Evolutionary conservation across 2,797 vertebrate species (phyloP), one percentile per base, ranked within the genome.

Genomic region (Amblyraja radiata): DNA sequence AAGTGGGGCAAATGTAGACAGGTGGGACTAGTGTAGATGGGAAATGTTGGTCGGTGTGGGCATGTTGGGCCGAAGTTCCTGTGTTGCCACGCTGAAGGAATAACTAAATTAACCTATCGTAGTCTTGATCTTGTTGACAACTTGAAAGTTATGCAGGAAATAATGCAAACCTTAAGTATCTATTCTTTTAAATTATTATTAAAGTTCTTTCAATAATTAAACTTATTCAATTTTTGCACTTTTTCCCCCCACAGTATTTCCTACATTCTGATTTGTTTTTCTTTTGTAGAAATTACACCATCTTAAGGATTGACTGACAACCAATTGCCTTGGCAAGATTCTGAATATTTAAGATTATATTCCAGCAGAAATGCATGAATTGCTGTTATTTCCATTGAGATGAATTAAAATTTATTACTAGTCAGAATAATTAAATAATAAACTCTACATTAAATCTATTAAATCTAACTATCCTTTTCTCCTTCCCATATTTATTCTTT

Each of bases 191-290:
- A n/a, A n/a, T n/a, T n/a, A n/a, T n/a, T n/a, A n/a, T n/a, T n/a
- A n/a, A n/a, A n/a, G n/a, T n/a, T n/a, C n/a, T n/a, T n/a, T n/a
- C n/a, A n/a, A n/a, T n/a, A n/a, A n/a, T n/a, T n/a, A n/a, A n/a
- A n/a, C n/a, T n/a, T n/a, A n/a, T 54, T 23, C 2, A 36, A 79
- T 18, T 36, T 74, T 79, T 77, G 23, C 8, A 28, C 2, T 0
- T 46, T 81, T 81, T 46, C 46, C 39, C 46, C 39, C n/a, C 14
- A 80, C 14, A 80, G 61, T 28, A 25, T 84, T 84, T 28, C 93
- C 93, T 93, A 93, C 90, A 93, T 93, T 93, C 94, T 93, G 86
- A 65, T 65, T 73, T 63, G 11, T 28, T 81, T 78, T 90, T 39
- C 90, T 58, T 80, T 93, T 79, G 61, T 93, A 39, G 71, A 81